Evolutionary conservation across 2,113 vertebrate genomes (phyloP).

Genomic region (Octodon degus): DNA sequence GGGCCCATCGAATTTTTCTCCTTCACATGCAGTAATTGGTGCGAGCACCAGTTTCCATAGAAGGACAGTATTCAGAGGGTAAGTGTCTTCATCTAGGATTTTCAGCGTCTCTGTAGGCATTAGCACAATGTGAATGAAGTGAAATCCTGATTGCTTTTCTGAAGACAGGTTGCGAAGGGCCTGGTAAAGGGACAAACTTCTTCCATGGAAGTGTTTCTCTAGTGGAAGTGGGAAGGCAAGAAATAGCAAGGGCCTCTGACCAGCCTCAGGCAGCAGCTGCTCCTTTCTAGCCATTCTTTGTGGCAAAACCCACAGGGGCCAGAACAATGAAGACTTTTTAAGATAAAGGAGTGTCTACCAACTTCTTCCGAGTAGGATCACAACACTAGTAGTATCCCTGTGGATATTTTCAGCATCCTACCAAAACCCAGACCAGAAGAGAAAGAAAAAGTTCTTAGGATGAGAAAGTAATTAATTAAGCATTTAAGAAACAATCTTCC

Average conservation of each 20-base stretch:
- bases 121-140: background rate
- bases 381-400: background rate
- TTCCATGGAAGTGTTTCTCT: background rate
- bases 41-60: background rate
- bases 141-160: background rate
- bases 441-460: background rate
- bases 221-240: background rate
- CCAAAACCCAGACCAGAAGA: background rate
- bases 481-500: background rate
- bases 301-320: background rate
- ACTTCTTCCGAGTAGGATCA: conserved; percentile 1
- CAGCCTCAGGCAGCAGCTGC: background rate
- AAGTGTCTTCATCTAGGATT: background rate
- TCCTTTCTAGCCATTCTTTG: background rate
- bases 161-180: background rate
- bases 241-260: background rate
- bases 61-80: background rate
- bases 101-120: conserved; percentile 1
- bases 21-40: background rate
- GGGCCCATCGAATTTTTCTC: background rate
- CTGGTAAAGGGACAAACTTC: background rate
- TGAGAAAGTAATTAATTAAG: conserved; percentile 17
- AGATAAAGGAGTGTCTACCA: background rate
- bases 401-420: background rate
- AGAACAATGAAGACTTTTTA: background rate